Base-by-base conservation (phyloP, 1,140 invertebrate species). In the Drosophila azteca region DNA sequence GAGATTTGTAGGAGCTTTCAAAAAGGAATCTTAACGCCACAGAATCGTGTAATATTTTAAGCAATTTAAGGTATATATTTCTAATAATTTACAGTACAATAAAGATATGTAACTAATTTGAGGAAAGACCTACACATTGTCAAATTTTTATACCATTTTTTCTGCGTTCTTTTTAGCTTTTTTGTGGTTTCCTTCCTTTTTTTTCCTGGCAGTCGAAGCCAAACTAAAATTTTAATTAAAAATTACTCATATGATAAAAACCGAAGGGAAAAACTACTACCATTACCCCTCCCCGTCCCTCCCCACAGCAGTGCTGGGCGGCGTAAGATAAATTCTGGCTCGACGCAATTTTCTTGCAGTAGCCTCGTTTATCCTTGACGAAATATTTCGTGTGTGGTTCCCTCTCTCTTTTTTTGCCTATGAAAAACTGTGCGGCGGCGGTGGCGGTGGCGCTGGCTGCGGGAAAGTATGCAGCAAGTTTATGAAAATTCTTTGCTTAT, bases 401-500 rank as follows among this genome's bases (percentile, higher is more conserved):
- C 26, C 26, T 26, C 41, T 43, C 17, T 61, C 41, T 43, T 13
- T 61, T 22, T 35, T n/a, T 43, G 29, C 31, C 46, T 35, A 11
- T 49, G 65, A n/a, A 51, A 51, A 54, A 39, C 49, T 77, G 20
- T 35, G 48, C 22, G 57, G 55, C 39, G 46, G 48, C 44, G 46
- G 48, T 29, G 57, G 59, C 39, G 46, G 22, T n/a, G 51, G 41
- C 17, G 0, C 17, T 29, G 24, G 24, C 24, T 57, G 71, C 35
- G 53, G 39, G 55, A 85, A 84, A 77, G 63, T 80, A 71, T 80
- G 80, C 73, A 72, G 72, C 78, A 82, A 82, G 82, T 85, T 85
- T 87, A 82, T 85, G 82, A 85, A 85, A 87, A 85, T 85, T 87
- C 82, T 81, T 87, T 72, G 74, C 65, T 81, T 74, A 75, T 80